phyloP scores from a whole-genome alignment of 2,888 invertebrate genomes.

The Lathronympha strigana region DNA sequence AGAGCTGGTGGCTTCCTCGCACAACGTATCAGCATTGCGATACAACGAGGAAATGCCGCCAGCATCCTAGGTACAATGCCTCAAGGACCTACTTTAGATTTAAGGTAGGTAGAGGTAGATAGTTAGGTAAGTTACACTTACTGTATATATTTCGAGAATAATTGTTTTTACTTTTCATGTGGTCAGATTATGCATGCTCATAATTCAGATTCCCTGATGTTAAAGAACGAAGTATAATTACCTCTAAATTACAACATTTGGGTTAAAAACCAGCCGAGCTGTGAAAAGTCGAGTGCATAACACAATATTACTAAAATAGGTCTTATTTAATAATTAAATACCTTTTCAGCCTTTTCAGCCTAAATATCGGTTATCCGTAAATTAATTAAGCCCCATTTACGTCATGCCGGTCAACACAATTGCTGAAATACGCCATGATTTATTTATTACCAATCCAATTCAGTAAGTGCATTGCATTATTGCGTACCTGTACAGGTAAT shows the following conservation, averaged over 20 bases:
- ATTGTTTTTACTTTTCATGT: too few species aligned
- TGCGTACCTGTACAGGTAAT: not conserved
- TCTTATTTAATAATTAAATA: not conserved
- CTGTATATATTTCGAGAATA: too few species aligned
- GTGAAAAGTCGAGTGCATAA: not conserved
- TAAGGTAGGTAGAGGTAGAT: too few species aligned
- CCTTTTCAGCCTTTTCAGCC: not conserved
- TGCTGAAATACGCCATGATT: not conserved
- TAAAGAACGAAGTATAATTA: not conserved
- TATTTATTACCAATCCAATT: not conserved
- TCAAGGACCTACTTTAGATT: too few species aligned
- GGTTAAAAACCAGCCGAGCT: not conserved
- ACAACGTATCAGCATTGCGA: too few species aligned
- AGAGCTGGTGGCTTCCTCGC: too few species aligned
- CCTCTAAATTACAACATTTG: not conserved
- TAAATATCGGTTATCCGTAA: slow-evolving; percentile 8
- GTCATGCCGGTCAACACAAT: slow-evolving; percentile 13
- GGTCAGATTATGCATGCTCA: too few species aligned
- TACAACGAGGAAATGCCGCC: too few species aligned
- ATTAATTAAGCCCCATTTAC: slow-evolving; percentile 18
- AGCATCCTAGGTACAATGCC: too few species aligned
- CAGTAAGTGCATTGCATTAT: not conserved
- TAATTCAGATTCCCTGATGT: not conserved
- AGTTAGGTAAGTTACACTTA: too few species aligned
- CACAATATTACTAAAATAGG: not conserved